Evolutionary conservation across 2,113 vertebrate genomes (phyloP).

Genomic region (Noctilio leporinus): DNA sequence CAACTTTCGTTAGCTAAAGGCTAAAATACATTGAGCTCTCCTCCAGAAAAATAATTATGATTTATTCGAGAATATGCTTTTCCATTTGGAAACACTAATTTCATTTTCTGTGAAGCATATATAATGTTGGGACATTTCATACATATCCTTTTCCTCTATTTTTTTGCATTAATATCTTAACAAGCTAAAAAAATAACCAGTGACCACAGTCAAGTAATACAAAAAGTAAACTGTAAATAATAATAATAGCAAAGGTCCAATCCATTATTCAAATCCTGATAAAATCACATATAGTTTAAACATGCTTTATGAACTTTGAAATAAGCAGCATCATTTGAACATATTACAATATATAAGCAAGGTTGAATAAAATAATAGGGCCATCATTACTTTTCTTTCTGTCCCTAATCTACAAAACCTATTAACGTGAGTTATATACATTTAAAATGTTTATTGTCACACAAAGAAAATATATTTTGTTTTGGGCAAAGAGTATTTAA

Average conservation of each 20-base stretch:
- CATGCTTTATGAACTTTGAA: not conserved
- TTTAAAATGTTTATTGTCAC: not conserved
- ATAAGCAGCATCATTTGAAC: not conserved
- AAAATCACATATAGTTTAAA: conserved; percentile 23
- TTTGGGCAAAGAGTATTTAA: not conserved
- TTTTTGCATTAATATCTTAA: not conserved
- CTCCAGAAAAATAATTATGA: conserved; percentile 21
- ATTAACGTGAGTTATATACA: not conserved
- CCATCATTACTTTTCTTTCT: not conserved
- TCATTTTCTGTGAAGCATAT: not conserved
- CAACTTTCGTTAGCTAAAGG: not conserved
- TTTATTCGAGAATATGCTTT: conserved; percentile 1
- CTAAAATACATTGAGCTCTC: not conserved
- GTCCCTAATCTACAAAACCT: not conserved
- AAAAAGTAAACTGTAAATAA: conserved; percentile 16
- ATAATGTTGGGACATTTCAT: conserved; percentile 1
- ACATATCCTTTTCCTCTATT: not conserved
- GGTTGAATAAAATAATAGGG: not conserved
- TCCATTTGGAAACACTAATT: conserved; percentile 37
- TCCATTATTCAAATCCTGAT: conserved; percentile 33
- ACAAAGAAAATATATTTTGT: not conserved
- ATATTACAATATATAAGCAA: not conserved
- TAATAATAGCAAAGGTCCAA: not conserved
- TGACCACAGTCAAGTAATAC: not conserved
- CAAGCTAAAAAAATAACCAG: not conserved